These are phyloP conservation scores for Ctenochaetus hawaiiensis DNA, from an alignment of 2,797 vertebrate genomes.

Conservation along the genomic window DNA sequence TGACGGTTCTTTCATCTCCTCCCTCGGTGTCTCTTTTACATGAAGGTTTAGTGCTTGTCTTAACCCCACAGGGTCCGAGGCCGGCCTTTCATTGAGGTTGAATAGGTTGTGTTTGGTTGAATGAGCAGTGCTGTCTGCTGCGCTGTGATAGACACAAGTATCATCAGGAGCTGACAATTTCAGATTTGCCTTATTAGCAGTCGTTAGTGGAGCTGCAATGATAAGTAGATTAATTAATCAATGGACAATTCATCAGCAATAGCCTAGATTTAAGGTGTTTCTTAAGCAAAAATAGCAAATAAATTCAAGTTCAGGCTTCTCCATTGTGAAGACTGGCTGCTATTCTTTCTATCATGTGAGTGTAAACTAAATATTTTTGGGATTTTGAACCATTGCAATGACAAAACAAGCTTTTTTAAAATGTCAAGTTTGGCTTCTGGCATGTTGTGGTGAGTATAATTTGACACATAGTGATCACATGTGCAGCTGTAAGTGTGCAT, in stretches of 20 bases:
- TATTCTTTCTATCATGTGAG: not conserved
- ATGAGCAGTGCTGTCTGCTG: conserved; percentile 19
- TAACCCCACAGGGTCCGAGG: conserved; percentile 43
- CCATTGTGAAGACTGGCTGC: not conserved
- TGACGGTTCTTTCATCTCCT: conserved; percentile 65
- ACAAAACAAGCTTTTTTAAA: not conserved
- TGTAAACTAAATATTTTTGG: not conserved
- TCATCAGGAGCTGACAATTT: conserved; percentile 15
- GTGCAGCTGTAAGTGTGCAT: too few species aligned
- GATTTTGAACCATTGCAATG: not conserved
- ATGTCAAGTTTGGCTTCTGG: not conserved
- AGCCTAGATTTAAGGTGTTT: not conserved
- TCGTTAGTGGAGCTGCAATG: not conserved
- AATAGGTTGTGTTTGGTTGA: conserved; percentile 42
- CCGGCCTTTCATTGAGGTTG: conserved; percentile 40
- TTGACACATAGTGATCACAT: not conserved
- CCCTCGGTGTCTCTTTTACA: conserved; percentile 31
- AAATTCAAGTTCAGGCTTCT: not conserved
- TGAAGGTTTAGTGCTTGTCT: conserved; percentile 43
- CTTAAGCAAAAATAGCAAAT: not conserved
- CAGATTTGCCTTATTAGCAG: conserved; percentile 1
- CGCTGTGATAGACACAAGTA: conserved; percentile 6
- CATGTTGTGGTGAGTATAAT: not conserved
- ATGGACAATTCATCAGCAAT: too few species aligned
- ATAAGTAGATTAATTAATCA: not conserved